phyloP scores from a whole-genome alignment of 1,140 invertebrate genomes.

The Aphaenogaster floridana region DNA sequence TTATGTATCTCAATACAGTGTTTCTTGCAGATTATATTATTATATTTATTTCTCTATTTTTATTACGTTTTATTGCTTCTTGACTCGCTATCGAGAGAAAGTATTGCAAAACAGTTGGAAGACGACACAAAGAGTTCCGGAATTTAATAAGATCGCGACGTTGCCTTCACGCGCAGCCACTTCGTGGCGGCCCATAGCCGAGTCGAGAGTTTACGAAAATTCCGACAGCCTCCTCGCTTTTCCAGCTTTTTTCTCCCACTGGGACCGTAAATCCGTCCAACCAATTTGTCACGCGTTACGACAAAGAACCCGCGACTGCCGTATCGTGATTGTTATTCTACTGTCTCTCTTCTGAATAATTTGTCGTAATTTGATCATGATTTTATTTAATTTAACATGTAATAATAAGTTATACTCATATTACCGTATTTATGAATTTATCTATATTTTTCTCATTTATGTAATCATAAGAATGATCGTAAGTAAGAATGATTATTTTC shows the following conservation, averaged over 20 bases:
- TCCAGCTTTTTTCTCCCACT: conserved; percentile 31
- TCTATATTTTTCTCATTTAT: background rate
- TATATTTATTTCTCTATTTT: background rate
- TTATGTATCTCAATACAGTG: background rate
- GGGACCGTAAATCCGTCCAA: conserved; percentile 67
- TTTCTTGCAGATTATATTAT: conserved; percentile 4
- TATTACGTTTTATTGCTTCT: conserved; percentile 28
- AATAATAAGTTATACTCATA: background rate
- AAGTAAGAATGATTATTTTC: background rate
- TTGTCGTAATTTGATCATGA: conserved; percentile 1
- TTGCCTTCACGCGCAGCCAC: conserved; percentile 46
- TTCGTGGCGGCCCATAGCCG: conserved; percentile 35
- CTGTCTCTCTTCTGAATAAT: conserved; percentile 3
- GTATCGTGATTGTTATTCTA: conserved; percentile 35
- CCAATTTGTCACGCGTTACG: conserved; percentile 64
- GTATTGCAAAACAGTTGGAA: conserved; percentile 29
- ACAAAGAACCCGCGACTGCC: conserved; percentile 3
- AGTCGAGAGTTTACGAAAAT: conserved; percentile 66
- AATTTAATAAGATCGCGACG: conserved; percentile 69
- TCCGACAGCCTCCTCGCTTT: conserved; percentile 53
- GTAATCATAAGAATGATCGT: background rate
- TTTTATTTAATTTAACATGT: background rate
- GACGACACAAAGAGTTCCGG: conserved; percentile 13
- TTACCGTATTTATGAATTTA: background rate
- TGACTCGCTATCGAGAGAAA: conserved; percentile 10